Evolutionary conservation across 2,888 invertebrate species (phyloP).

Genomic region (Halocaridina rubra): DNA sequence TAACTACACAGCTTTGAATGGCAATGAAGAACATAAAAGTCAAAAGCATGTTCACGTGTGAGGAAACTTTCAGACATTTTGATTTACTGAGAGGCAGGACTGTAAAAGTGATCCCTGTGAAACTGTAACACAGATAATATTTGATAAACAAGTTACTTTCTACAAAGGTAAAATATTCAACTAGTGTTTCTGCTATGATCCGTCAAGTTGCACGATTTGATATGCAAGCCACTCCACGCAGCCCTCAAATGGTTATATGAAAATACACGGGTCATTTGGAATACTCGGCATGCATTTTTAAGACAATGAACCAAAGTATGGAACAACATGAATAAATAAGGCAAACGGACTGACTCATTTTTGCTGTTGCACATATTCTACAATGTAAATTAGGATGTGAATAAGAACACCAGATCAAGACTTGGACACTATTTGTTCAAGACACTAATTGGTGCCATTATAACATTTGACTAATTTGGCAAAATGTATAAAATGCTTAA

Average conservation of each 20-base stretch:
- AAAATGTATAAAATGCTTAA: no score
- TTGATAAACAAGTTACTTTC: background rate
- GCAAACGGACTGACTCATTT: background rate
- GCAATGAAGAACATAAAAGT: no score
- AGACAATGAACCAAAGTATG: background rate
- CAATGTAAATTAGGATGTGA: background rate
- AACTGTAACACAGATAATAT: slow-evolving; percentile 6
- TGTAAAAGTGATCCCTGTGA: background rate
- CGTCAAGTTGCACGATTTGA: background rate
- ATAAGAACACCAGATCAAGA: background rate
- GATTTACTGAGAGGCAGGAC: background rate
- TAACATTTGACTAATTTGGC: no score
- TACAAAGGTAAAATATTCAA: background rate
- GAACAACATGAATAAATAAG: no score
- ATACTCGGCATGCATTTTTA: slow-evolving; percentile 39
- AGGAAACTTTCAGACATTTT: no score
- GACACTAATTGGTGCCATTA: no score
- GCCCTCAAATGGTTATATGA: background rate
- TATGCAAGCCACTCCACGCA: slow-evolving; percentile 16
- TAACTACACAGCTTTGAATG: background rate
- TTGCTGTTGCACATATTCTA: background rate
- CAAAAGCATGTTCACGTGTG: no score
- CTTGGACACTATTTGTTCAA: no score
- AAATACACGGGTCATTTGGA: slow-evolving; percentile 5
- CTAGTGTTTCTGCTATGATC: background rate